phyloP scores from a whole-genome alignment of 2,888 invertebrate species.

The Leptopterna dolabrata region DNA sequence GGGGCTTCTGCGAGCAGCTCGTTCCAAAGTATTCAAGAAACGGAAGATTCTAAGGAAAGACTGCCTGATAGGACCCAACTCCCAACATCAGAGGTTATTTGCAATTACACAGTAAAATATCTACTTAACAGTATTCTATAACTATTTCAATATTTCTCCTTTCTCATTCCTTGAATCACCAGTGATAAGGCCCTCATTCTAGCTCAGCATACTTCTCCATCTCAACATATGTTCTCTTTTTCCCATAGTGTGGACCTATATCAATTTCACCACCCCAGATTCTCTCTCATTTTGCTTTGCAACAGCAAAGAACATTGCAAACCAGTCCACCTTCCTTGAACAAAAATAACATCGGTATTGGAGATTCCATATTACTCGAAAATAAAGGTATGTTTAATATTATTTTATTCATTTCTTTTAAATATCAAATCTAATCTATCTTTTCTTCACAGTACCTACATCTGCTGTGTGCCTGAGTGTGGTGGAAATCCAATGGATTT shows the following conservation, averaged over 20 bases:
- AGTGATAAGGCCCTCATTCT: no score
- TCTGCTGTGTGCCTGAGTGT: background rate
- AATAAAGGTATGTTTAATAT: slow-evolving; percentile 13
- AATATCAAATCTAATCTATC: no score
- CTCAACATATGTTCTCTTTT: background rate
- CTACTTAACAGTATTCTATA: background rate
- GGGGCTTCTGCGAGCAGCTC: background rate
- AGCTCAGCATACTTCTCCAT: no score
- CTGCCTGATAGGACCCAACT: slow-evolving; percentile 29
- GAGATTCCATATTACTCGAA: slow-evolving; percentile 28
- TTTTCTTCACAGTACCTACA: background rate
- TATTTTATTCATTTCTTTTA: no score
- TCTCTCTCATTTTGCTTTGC: slow-evolving; percentile 31
- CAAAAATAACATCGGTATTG: slow-evolving; percentile 4
- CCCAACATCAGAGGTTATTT: slow-evolving; percentile 29
- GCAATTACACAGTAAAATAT: no score
- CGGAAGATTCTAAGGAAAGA: slow-evolving; percentile 32
- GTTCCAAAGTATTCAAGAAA: slow-evolving; percentile 9
- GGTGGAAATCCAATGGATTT: no score
- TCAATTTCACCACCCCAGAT: slow-evolving; percentile 31
- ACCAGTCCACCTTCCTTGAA: slow-evolving; percentile 24
- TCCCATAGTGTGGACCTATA: background rate
- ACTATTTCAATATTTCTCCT: background rate
- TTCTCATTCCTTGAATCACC: no score
- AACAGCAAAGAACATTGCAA: slow-evolving; percentile 39